Evolutionary conservation across 1,140 invertebrate genomes (phyloP).

Genomic region (Aleiodes sp.): DNA sequence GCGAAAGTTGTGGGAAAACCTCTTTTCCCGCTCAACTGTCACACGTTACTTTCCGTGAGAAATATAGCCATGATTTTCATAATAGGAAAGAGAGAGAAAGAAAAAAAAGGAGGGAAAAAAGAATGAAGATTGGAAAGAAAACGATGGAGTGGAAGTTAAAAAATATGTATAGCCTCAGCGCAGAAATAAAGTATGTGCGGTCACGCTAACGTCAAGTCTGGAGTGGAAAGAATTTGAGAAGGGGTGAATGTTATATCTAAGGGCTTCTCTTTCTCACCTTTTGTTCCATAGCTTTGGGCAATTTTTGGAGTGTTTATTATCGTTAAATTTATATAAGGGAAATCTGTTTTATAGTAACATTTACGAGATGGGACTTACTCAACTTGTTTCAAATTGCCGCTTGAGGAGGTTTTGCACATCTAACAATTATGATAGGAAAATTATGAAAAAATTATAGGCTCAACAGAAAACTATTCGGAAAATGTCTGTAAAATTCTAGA

Average conservation of each 20-base stretch:
- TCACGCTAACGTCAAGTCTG: slow-evolving; percentile 2
- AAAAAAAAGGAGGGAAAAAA: slow-evolving; percentile 1
- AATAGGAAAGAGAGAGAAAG: background rate
- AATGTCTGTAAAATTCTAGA: too few relatives aligned
- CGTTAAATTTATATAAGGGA: too few relatives aligned
- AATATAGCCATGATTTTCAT: slow-evolving; percentile 12
- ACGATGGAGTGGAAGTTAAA: slow-evolving; percentile 21
- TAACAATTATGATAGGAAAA: too few relatives aligned
- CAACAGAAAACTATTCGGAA: too few relatives aligned
- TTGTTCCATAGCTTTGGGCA: background rate
- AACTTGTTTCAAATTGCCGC: too few relatives aligned
- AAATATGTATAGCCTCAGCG: slow-evolving; percentile 5
- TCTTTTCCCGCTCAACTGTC: background rate
- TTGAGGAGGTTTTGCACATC: too few relatives aligned
- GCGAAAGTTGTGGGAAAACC: background rate
- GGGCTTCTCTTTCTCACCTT: background rate
- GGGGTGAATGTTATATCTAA: background rate
- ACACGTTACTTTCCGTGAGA: background rate
- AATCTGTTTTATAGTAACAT: too few relatives aligned
- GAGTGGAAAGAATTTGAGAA: background rate
- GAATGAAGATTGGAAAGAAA: slow-evolving; percentile 6
- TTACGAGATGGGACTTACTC: too few relatives aligned
- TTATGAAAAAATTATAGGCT: too few relatives aligned
- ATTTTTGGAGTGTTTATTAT: too few relatives aligned
- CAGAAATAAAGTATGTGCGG: slow-evolving; percentile 10